Base-by-base conservation (phyloP, 2,797 vertebrate genomes). In the Ctenopoma multispine region DNA sequence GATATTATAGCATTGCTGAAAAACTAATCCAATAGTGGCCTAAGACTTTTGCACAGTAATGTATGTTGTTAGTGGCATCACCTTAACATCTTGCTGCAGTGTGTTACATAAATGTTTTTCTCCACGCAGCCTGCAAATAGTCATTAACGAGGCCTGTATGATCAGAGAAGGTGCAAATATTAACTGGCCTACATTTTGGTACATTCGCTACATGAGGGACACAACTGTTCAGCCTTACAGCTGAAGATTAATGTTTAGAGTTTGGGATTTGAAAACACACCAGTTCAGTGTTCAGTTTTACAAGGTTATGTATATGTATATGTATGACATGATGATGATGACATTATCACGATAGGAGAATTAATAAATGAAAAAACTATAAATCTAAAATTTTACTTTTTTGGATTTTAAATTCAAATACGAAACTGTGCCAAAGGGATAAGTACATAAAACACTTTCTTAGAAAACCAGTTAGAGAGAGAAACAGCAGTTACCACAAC, bases 181-280 rank as follows among this genome's bases (percentile, higher is more conserved):
- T 0, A 76, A 60, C 58, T 44, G 40, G 10, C 43, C 49, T 81
- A 88, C 57, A 80, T 36, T 83, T 81, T 69, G 14, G 38, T 48
- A 31, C 48, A 43, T 55, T 78, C 62, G 40, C 89, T 88, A 92
- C 90, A 75, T 20, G 90, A 87, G 85, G 84, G 87, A 83, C 66
- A 66, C 80, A 68, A 36, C 63, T 61, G 34, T 20, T 1, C 38
- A 3, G 6, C 29, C 20, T 21, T 10, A 3, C 9, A 29, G 38
- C 9, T 60, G 18, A 5, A 31, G 41, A 20, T 44, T 44, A 13
- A 8, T 13, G 17, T 54, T 24, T 4, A 15, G 2, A 34, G 15
- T 14, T 36, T n/a, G 3, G 17, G 21, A 27, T 49, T 49, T 53
- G 29, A 29, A 51, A 6, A n/a, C 2, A 62, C 7, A 18, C 10